phyloP scores from a whole-genome alignment of 2,113 vertebrate genomes.

The Pangasianodon hypophthalmus region DNA sequence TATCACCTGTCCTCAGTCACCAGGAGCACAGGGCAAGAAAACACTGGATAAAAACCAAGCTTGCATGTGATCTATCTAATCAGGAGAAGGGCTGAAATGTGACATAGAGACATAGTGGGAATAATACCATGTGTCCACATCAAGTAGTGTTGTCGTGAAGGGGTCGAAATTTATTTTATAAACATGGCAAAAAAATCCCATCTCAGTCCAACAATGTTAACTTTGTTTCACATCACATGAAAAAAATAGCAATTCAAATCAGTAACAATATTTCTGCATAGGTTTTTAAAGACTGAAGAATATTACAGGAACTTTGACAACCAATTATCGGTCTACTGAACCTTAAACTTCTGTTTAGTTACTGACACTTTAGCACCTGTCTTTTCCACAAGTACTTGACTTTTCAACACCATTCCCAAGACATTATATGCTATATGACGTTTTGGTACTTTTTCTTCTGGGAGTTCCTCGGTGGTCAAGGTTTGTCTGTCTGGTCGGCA shows the following conservation, averaged over 20 bases:
- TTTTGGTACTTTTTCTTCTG: background rate
- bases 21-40: background rate
- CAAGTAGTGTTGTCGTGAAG: background rate
- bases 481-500: background rate
- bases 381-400: background rate
- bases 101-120: background rate
- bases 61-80: background rate
- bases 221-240: no score
- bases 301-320: background rate
- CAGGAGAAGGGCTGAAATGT: background rate
- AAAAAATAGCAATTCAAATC: background rate
- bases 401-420: background rate
- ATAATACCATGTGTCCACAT: background rate
- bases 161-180: background rate
- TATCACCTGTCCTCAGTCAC: constrained; percentile 6
- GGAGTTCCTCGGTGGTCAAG: background rate
- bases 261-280: background rate
- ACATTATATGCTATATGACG: background rate
- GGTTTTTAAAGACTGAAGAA: background rate
- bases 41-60: background rate
- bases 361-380: background rate
- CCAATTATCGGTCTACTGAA: background rate
- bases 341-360: background rate
- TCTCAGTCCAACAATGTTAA: background rate
- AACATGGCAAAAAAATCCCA: background rate